A percentile compares a stretch with the other conserved stretches of the same genome.
phyloP scores from a whole-genome alignment of 2,797 vertebrate genomes.

The Alca torda region DNA sequence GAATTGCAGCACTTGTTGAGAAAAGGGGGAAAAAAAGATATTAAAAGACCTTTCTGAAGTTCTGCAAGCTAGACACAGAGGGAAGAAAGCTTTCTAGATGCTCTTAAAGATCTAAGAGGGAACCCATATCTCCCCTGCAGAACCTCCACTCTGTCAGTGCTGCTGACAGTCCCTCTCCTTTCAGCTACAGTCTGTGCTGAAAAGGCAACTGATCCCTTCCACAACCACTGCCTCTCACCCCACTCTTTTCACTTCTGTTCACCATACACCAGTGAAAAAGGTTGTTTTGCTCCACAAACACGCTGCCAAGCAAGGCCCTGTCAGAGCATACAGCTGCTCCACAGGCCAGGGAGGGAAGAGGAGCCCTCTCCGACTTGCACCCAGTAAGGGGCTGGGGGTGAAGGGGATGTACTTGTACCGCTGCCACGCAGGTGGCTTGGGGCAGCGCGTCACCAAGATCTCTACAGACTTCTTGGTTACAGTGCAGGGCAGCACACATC shows the following conservation, averaged over 20 bases:
- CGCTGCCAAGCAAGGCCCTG: neutral
- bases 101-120: neutral
- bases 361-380: neutral
- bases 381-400: neutral
- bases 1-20: neutral
- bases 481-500: neutral
- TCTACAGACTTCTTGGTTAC: neutral
- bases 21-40: rapidly evolving
- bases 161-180: neutral
- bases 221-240: neutral
- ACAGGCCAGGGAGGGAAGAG: neutral
- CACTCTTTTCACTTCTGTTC: neutral
- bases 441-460: neutral
- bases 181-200: neutral
- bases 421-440: neutral
- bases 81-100: neutral
- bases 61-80: neutral
- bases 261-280: neutral
- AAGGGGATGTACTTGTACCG: neutral
- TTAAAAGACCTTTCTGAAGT: neutral
- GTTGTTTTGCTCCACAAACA: neutral
- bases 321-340: neutral
- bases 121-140: neutral
- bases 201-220: neutral
- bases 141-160: neutral